phyloP scores from a whole-genome alignment of 2,888 invertebrate genomes.

The Harpagoxenus sublaevis region DNA sequence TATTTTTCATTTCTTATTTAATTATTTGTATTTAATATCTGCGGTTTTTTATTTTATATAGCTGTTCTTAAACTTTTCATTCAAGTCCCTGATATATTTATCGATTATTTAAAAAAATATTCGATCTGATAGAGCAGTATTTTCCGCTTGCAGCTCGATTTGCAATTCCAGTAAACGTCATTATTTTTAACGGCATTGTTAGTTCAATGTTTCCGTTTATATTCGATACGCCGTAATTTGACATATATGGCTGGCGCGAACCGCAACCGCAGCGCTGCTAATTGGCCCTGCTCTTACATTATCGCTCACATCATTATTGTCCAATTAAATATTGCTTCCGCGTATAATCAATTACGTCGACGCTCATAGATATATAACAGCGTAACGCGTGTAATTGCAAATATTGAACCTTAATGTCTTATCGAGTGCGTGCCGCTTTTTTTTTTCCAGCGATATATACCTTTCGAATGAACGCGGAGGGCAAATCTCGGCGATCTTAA shows the following conservation, averaged over 20 bases:
- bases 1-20: neutral
- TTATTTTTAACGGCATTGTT: conserved; percentile 41
- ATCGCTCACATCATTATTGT: conserved; percentile 58
- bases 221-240: conserved; percentile 54
- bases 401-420: conserved; percentile 5
- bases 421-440: neutral
- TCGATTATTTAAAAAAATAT: neutral
- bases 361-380: neutral
- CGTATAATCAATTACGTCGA: conserved; percentile 41
- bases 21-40: neutral
- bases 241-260: conserved; percentile 50
- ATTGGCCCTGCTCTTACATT: conserved; percentile 54
- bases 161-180: conserved; percentile 22
- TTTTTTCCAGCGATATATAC: neutral
- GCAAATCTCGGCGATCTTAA: conserved; percentile 42
- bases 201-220: conserved; percentile 49
- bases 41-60: neutral
- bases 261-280: conserved; percentile 57
- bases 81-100: neutral
- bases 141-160: neutral
- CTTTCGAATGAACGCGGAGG: neutral
- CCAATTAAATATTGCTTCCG: conserved; percentile 52
- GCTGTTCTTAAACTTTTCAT: neutral
- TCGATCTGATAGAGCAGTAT: neutral
- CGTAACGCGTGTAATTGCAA: conserved; percentile 3